Percentiles rank a stretch among this genome's conserved stretches.
Evolutionary conservation across 2,888 invertebrate genomes (phyloP).

Genomic region (Euzophera pinguis): DNA sequence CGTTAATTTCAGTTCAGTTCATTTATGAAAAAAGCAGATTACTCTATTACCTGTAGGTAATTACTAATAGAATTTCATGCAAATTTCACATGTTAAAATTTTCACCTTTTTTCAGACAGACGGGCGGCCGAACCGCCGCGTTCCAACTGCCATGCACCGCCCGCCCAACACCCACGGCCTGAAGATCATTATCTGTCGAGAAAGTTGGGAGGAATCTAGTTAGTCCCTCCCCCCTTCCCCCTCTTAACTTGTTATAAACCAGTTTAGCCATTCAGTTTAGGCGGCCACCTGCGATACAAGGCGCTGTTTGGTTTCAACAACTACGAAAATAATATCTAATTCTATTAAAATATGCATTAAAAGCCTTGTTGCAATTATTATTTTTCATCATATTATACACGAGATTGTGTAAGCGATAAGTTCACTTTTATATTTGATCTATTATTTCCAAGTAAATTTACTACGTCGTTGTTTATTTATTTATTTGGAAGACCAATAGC

Average conservation of each 20-base stretch:
- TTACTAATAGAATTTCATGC: too few species aligned
- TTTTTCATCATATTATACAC: too few species aligned
- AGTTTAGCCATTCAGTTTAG: conserved; percentile 68
- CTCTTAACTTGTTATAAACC: conserved; percentile 73
- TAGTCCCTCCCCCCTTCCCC: conserved; percentile 46
- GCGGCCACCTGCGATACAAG: conserved; percentile 71
- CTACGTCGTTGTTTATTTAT: too few species aligned
- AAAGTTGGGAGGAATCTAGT: conserved; percentile 76
- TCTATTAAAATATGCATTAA: too few species aligned
- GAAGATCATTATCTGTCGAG: conserved; percentile 77
- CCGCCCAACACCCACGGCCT: conserved; percentile 61
- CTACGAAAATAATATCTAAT: neutral
- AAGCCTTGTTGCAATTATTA: too few species aligned
- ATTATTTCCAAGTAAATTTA: too few species aligned
- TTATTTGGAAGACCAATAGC: too few species aligned
- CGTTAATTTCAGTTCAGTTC: too few species aligned
- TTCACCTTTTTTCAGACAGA: conserved; percentile 19
- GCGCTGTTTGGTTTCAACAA: conserved; percentile 39
- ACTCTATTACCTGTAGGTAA: too few species aligned
- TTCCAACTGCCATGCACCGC: conserved; percentile 27
- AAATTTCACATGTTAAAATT: neutral
- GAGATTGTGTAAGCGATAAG: too few species aligned
- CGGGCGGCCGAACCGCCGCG: conserved; percentile 35
- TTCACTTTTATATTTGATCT: too few species aligned
- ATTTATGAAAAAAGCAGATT: too few species aligned